These are phyloP conservation scores for Rhodinocichla rosea DNA, from an alignment of 2,113 vertebrate genomes.

Conservation along the genomic window DNA sequence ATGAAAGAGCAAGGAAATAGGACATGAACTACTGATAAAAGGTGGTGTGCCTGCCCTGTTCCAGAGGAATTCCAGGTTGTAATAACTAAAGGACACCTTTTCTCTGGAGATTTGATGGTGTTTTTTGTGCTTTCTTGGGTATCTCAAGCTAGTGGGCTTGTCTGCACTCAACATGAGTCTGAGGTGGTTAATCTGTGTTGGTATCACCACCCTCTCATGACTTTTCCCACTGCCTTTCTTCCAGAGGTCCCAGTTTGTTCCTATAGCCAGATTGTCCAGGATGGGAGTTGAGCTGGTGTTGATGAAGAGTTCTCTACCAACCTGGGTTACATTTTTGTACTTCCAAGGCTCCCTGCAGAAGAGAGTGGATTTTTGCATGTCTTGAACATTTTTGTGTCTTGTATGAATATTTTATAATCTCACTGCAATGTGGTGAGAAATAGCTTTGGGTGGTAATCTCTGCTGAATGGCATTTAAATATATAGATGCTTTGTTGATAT, in stretches of 20 bases:
- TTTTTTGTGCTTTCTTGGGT: background rate
- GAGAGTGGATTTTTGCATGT: background rate
- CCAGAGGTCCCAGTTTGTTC: background rate
- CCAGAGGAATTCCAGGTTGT: background rate
- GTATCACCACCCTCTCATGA: background rate
- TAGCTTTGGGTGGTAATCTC: background rate
- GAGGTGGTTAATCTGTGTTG: background rate
- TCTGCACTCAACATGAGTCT: rapidly evolving
- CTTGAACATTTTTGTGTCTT: background rate
- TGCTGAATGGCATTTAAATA: background rate
- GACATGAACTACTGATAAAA: background rate
- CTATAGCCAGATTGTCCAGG: background rate
- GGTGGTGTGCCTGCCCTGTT: background rate
- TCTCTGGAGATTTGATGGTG: background rate
- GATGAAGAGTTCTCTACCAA: background rate
- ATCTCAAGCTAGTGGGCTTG: background rate
- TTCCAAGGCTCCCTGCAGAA: background rate
- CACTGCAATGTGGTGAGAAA: background rate
- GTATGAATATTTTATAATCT: background rate
- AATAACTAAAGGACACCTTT: background rate
- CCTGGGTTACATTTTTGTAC: background rate
- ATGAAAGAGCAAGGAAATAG: background rate
- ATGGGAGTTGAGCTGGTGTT: background rate
- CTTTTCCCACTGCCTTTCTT: background rate
- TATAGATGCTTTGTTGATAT: background rate